These are phyloP conservation scores for Intellagama lesueurii DNA, from an alignment of 2,797 vertebrate genomes.

Conservation along the genomic window DNA sequence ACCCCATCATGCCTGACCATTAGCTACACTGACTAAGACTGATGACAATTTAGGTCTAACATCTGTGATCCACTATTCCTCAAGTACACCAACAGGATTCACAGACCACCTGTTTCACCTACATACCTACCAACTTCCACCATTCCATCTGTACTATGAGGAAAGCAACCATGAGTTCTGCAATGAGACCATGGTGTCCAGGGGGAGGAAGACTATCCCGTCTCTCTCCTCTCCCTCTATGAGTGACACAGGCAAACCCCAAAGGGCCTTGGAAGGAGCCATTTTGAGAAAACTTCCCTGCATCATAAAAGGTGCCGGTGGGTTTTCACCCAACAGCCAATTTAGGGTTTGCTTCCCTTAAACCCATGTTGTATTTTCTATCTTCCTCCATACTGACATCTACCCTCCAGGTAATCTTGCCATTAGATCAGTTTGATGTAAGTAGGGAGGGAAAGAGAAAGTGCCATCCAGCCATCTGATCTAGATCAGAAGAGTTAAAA, in stretches of 20 bases:
- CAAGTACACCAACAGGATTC: neutral
- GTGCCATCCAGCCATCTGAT: neutral
- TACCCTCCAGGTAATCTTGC: neutral
- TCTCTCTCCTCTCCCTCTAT: no score
- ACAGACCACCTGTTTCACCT: neutral
- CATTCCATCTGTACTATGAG: neutral
- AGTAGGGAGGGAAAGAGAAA: neutral
- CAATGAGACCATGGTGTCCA: no score
- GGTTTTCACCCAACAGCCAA: neutral
- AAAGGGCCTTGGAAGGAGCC: neutral
- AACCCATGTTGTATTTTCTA: neutral
- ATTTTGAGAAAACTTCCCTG: neutral
- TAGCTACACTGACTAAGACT: neutral
- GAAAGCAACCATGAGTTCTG: neutral
- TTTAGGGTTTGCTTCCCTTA: neutral
- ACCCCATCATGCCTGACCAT: neutral
- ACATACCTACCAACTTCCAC: neutral
- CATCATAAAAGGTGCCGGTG: neutral
- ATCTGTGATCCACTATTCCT: neutral
- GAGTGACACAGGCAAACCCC: no score
- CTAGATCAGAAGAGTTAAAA: neutral
- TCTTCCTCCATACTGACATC: neutral
- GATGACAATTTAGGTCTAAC: neutral
- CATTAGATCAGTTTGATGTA: neutral
- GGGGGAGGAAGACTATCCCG: no score